Percentiles rank a stretch among this genome's conserved stretches.
phyloP scores from a whole-genome alignment of 2,113 vertebrate species.

The Atlantisia rogersi region DNA sequence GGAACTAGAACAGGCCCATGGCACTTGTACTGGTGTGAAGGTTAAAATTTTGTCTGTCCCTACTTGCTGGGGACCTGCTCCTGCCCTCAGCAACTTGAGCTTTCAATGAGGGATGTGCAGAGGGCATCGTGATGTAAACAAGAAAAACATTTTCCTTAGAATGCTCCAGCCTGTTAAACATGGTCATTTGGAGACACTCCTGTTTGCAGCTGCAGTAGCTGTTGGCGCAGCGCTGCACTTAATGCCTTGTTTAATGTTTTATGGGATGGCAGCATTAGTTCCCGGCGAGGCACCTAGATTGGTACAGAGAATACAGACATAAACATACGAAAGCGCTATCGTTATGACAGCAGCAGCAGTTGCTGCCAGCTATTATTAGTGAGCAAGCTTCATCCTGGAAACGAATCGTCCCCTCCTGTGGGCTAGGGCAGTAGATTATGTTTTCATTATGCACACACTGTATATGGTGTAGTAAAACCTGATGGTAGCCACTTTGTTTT shows the following conservation, averaged over 20 bases:
- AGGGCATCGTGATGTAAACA: neutral
- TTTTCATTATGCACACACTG: neutral
- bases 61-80: neutral
- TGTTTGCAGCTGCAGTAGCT: neutral
- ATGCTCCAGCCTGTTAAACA: neutral
- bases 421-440: neutral
- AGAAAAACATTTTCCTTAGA: neutral
- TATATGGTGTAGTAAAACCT: neutral
- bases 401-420: neutral
- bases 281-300: neutral
- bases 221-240: neutral
- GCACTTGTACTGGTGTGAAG: neutral
- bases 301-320: conserved; percentile 16
- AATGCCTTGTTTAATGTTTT: conserved; percentile 15
- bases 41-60: neutral
- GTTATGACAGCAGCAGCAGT: conserved; percentile 5
- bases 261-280: neutral
- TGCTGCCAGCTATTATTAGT: conserved; percentile 23
- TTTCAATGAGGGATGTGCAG: neutral
- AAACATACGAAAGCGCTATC: conserved; percentile 15
- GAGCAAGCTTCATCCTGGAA: neutral
- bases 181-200: neutral
- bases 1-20: neutral
- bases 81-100: neutral
- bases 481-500: neutral